Percentiles rank a stretch among this genome's conserved stretches.
phyloP scores from a whole-genome alignment of 2,113 vertebrate genomes.

The Pelodiscus sinensis region DNA sequence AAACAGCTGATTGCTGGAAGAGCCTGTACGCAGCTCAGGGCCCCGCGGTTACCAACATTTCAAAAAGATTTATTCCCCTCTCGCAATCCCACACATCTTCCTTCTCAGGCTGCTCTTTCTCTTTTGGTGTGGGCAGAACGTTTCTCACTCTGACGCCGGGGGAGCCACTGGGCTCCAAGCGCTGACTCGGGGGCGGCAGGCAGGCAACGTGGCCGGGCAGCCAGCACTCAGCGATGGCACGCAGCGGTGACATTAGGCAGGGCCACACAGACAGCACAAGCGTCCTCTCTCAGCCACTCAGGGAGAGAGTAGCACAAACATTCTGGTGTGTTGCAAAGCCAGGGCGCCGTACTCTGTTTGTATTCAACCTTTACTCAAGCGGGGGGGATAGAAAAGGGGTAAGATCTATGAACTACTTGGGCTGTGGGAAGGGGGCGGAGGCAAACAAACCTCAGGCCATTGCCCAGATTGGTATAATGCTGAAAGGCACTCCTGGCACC shows the following conservation, averaged over 20 bases:
- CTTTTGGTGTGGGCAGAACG: not conserved
- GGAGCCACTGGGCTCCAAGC: conserved; percentile 41
- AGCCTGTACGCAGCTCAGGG: not conserved
- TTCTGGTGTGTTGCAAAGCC: not conserved
- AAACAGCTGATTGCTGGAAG: not conserved
- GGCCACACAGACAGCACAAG: not conserved
- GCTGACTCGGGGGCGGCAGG: conserved; percentile 14
- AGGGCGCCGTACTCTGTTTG: not conserved
- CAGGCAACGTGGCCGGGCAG: not conserved
- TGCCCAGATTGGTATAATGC: not conserved
- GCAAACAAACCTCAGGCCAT: not conserved
- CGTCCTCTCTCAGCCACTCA: conserved; percentile 13
- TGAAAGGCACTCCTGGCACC: not conserved
- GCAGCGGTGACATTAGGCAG: conserved; percentile 50
- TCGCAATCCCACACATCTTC: not conserved
- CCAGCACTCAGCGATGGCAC: conserved; percentile 24
- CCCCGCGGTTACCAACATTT: not conserved
- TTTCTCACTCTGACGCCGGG: not conserved
- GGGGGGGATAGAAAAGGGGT: rapidly evolving
- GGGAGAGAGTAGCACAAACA: conserved; percentile 28
- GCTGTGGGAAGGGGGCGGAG: not conserved
- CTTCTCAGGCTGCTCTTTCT: conserved; percentile 24
- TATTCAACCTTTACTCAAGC: not conserved
- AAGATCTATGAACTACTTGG: not conserved
- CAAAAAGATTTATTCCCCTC: not conserved